Evolutionary conservation across 2,888 invertebrate species (phyloP), one percentile per base, ranked within the genome.

Genomic region (Nasonia oneida): DNA sequence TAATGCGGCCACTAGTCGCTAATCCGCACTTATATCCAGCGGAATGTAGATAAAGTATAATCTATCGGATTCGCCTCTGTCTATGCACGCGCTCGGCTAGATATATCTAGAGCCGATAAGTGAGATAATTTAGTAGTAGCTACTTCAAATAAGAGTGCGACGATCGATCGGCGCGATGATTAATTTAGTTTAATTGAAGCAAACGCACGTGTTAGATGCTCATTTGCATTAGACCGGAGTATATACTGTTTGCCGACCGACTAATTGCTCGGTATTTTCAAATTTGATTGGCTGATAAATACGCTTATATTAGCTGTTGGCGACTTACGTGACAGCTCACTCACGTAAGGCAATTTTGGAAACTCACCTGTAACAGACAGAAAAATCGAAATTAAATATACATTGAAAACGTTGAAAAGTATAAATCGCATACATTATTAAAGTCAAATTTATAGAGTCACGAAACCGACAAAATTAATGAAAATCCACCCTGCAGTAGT

Each of bases 281-380:
- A 15, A 61, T 6, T 61, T 15, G n/a, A 18, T 23, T 6, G 18
- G 8, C 18, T 23, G 15, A 8, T 64, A 10, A 29, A 10, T 29
- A 5, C 4, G 5, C 15, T 29, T 2, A 1, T 29, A 61, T n/a
- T 5, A 47, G 47, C 10, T 29, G 47, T 2, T 29, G 29, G n/a
- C 10, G n/a, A 73, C 83, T 73, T 50, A 73, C 71, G 83, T 3
- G 76, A 39, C 29, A 23, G 23, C 23, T 53, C 50, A 5, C 15
- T 70, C 33, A 61, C 37, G 14, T 15, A 67, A 3, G 14, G 14
- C 39, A 5, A 61, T 6, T 8, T 18, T 47, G 18, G 47, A 71
- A 78, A 82, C 77, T 82, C 74, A 85, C 82, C 85, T 85, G 84
- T 14, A 84, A 84, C 84, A 84, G 10, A 84, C 75, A 84, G 47